phyloP scores from a whole-genome alignment of 2,797 vertebrate species.

The Rhinophrynus dorsalis region DNA sequence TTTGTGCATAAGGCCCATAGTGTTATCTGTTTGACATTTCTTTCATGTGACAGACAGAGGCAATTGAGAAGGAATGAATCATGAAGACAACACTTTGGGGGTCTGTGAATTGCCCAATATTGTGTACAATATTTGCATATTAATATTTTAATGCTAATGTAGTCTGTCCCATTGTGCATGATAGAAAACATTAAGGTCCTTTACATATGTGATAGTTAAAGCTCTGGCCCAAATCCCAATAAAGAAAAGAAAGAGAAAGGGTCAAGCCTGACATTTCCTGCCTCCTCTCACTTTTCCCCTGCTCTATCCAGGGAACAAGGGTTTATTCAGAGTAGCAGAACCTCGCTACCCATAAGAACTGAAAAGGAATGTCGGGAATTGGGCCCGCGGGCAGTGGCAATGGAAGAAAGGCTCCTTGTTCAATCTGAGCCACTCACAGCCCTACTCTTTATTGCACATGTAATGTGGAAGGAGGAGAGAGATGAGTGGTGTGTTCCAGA shows the following conservation, averaged over 20 bases:
- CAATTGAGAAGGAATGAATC: neutral
- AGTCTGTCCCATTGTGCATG: neutral
- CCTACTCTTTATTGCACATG: slow-evolving; percentile 20
- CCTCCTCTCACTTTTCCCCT: slow-evolving; percentile 6
- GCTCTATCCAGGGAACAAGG: slow-evolving; percentile 36
- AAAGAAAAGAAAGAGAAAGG: slow-evolving; percentile 27
- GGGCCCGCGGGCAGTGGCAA: slow-evolving; percentile 24
- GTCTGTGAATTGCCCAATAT: too few relatives aligned
- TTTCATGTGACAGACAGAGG: neutral
- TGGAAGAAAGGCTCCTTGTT: slow-evolving; percentile 38
- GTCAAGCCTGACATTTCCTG: slow-evolving; percentile 32
- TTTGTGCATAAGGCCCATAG: neutral
- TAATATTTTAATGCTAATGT: neutral
- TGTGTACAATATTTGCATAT: neutral
- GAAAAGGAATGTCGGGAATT: slow-evolving; percentile 16
- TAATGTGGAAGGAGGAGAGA: slow-evolving; percentile 17
- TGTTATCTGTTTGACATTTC: slow-evolving; percentile 4
- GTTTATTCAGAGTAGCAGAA: slow-evolving; percentile 37
- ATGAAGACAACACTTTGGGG: neutral
- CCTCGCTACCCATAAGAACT: slow-evolving; percentile 12
- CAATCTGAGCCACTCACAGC: slow-evolving; percentile 22
- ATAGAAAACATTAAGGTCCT: slow-evolving; percentile 9
- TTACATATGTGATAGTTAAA: slow-evolving; percentile 9
- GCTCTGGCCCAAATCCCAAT: slow-evolving; percentile 1
- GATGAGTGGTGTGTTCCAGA: slow-evolving; percentile 5